Evolutionary conservation across 64 coral and sea anemone species (phyloP), one percentile per base, ranked within the genome.

Genomic region (Trachythela sp.): DNA sequence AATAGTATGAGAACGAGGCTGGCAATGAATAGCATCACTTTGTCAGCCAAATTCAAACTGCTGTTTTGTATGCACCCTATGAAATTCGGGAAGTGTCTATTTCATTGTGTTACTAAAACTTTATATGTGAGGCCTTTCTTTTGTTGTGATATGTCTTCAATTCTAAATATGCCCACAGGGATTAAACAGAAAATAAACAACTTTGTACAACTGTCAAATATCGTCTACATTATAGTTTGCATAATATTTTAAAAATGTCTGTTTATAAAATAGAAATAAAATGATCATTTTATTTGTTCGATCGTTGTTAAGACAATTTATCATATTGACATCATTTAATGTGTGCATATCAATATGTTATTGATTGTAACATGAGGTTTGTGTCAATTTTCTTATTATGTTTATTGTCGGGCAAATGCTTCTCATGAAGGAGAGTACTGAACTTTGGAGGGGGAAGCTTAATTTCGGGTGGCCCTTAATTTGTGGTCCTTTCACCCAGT

Each of bases 211-310:
- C 37, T 14, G 31, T 15, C 31, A 35, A 80, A 37, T 80, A 7
- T 80, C 75, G 30, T 39, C 31, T 15, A 45, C 42, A 45, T 45
- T 45, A 17, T 80, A 80, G 75, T 80, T 80, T 80, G 37, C 37
- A 13, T 36, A 37, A 39, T 80, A 80, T 35, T 80, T 80, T 80
- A 80, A 36, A 80, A 37, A 38, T 80, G 33, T 37, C 75, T 17
- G 75, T 80, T 80, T 80, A 80, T 80, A 80, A 11, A 80, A 80
- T 80, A 80, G 30, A 80, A 80, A 80, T 80, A 80, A 80, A 80
- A 34, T 7, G 33, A 80, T 80, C 33, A 36, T 35, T 80, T 37
- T 80, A 37, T 35, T 11, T 17, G 75, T 80, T 80, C 30, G 33
- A 20, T 80, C 31, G 30, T 39, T 80, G 30, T 37, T 35, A 72